phyloP scores from a whole-genome alignment of 30 jellyfish, hydroid and myxozoan species.

The Morbakka virulenta region DNA sequence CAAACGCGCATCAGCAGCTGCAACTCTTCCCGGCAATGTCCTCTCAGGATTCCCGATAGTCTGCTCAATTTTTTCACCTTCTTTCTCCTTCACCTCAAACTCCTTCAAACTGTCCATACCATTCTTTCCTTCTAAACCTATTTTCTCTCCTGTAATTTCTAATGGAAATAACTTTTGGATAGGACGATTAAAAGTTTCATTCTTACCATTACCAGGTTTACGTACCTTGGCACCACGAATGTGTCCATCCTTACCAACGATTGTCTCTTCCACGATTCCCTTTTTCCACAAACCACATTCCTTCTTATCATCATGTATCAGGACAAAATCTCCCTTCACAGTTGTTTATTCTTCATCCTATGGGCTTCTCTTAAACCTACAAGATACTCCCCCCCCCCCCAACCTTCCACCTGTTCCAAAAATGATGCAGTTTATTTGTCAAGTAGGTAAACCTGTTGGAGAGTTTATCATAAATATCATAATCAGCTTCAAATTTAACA shows the following conservation, averaged over 20 bases:
- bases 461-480: not conserved
- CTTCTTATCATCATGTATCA: constrained; percentile 23
- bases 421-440: not conserved
- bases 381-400: constrained; percentile 51
- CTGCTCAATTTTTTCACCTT: no score
- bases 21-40: no score
- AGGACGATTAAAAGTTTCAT: constrained; percentile 1
- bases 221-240: constrained; percentile 35
- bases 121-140: not conserved
- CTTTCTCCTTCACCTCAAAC: no score
- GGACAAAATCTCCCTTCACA: constrained; percentile 20
- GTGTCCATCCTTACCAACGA: constrained; percentile 19
- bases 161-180: constrained; percentile 35
- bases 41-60: no score
- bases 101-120: no score
- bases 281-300: constrained; percentile 18
- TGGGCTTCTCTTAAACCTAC: constrained; percentile 33
- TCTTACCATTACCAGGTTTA: constrained; percentile 5
- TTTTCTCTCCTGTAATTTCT: not conserved
- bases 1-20: no score
- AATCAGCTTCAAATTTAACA: not conserved
- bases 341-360: not conserved
- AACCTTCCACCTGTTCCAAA: constrained; percentile 55
- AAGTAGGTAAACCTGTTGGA: constrained; percentile 10
- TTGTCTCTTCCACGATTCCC: constrained; percentile 9